phyloP scores from a whole-genome alignment of 2,888 invertebrate species.

The Prosopocoilus inquinatus region DNA sequence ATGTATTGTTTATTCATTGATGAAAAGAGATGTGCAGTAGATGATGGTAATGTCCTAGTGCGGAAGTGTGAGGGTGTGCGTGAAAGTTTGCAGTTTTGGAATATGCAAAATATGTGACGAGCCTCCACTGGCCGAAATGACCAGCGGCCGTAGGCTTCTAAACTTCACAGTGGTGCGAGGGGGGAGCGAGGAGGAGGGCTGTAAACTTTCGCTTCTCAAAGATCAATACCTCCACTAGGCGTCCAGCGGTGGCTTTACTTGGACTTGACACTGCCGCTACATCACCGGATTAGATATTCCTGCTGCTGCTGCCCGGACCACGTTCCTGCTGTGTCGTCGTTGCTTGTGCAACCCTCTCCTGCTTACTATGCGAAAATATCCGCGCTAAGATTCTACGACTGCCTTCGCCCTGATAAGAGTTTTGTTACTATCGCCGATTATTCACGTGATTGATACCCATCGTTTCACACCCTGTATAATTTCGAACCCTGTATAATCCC shows the following conservation, averaged over 20 bases:
- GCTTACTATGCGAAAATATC: conserved; percentile 24
- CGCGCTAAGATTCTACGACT: conserved; percentile 13
- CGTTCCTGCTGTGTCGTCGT: conserved; percentile 12
- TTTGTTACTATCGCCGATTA: not conserved
- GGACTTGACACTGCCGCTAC: conserved; percentile 39
- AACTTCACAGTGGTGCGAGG: conserved; percentile 43
- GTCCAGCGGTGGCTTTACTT: conserved; percentile 42
- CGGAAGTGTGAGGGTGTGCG: too few relatives aligned
- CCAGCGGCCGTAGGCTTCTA: conserved; percentile 52
- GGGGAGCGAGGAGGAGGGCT: conserved; percentile 41
- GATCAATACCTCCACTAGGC: conserved; percentile 53
- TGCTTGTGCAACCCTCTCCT: conserved; percentile 12
- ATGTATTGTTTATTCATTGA: too few relatives aligned
- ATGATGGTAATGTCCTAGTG: too few relatives aligned
- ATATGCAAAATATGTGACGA: conserved; percentile 47
- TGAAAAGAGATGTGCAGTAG: too few relatives aligned
- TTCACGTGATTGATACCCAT: too few relatives aligned
- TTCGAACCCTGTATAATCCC: too few relatives aligned
- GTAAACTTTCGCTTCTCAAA: conserved; percentile 55
- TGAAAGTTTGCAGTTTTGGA: conserved; percentile 8
- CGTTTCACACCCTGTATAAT: too few relatives aligned
- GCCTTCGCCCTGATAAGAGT: conserved; percentile 15
- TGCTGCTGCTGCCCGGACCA: conserved; percentile 25
- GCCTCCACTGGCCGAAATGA: conserved; percentile 49
- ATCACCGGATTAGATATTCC: conserved; percentile 39